Evolutionary conservation across 2,888 invertebrate genomes (phyloP), one percentile per base, ranked within the genome.

Genomic region (Torymus tubicola): DNA sequence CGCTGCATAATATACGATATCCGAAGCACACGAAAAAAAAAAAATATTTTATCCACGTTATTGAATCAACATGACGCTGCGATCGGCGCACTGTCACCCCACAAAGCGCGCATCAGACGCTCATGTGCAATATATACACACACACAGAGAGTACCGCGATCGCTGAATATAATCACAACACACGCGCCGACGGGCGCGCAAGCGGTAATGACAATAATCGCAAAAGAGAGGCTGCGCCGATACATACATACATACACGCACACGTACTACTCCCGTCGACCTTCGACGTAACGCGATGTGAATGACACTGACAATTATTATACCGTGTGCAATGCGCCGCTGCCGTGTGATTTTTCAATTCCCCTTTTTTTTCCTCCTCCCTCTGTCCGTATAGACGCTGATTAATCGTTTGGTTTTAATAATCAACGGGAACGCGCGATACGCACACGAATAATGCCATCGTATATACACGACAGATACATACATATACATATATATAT

Each of bases 261-360:
- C n/a, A n/a, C n/a, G n/a, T n/a, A 16, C 5, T 58, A 13, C 75
- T 60, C 50, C 67, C 18, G 60, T 68, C 68, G 67, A 68, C 68
- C 68, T 72, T 72, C 72, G 63, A 52, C 24, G 58, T 60, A 70
- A 31, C 57, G 58, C 65, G 31, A 11, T 21, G 12, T 42, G 50
- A 57, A 42, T 18, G 65, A 69, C 21, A 79, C 63, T 57, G 79
- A 79, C 74, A 74, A 64, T 79, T 79, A 74, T 64, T 61, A 18
- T 61, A 18, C 11, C 42, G 42, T 42, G 42, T 8, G 0, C 60
- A 67, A 2, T 21, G 21, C 21, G 21, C 21, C 21, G 21, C 18
- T 8, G 53, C 42, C 42, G 42, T 42, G 14, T 14, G 55, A 72
- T 61, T 72, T 67, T 78, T 72, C n/a, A 67, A 12, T 8, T 12